Percentiles rank a stretch among this genome's conserved stretches.
Evolutionary conservation across 2,888 invertebrate species (phyloP).

Genomic region (Dorcus parallelipipedus): DNA sequence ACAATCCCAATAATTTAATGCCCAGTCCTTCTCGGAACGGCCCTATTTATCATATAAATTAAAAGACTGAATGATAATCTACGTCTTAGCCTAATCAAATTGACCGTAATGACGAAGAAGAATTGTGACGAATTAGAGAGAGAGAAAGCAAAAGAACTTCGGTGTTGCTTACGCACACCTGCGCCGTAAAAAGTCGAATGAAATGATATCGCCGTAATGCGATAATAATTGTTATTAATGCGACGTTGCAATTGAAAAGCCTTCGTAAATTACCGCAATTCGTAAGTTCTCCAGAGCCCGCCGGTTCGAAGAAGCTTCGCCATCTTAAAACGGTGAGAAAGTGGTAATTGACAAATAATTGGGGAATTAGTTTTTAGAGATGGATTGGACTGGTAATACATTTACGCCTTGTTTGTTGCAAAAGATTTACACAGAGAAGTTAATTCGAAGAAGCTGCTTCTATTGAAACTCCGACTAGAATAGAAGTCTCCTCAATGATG

Average conservation of each 20-base stretch:
- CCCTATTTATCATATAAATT: too few species aligned
- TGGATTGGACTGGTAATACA: constrained; percentile 18
- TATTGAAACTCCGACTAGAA: too few species aligned
- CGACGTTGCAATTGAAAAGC: constrained; percentile 16
- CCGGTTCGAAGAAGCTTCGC: too few species aligned
- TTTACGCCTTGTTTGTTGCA: too few species aligned
- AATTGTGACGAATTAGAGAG: constrained; percentile 14
- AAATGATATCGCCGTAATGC: constrained; percentile 25
- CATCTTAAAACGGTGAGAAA: too few species aligned
- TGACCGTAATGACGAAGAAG: constrained; percentile 5
- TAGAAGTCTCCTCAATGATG: too few species aligned
- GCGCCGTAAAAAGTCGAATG: constrained; percentile 21
- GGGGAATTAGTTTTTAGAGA: constrained; percentile 30
- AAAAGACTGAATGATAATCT: background rate
- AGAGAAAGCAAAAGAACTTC: background rate
- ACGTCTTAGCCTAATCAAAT: background rate
- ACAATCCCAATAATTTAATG: too few species aligned
- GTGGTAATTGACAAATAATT: too few species aligned
- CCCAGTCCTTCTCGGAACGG: too few species aligned
- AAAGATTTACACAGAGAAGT: too few species aligned
- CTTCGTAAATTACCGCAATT: constrained; percentile 21
- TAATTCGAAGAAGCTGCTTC: too few species aligned
- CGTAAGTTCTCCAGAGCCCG: constrained; percentile 5
- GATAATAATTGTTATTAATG: constrained; percentile 27
- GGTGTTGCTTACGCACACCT: constrained; percentile 20